These are phyloP conservation scores for Crenuchus spilurus DNA, from an alignment of 2,797 vertebrate genomes.

Conservation along the genomic window DNA sequence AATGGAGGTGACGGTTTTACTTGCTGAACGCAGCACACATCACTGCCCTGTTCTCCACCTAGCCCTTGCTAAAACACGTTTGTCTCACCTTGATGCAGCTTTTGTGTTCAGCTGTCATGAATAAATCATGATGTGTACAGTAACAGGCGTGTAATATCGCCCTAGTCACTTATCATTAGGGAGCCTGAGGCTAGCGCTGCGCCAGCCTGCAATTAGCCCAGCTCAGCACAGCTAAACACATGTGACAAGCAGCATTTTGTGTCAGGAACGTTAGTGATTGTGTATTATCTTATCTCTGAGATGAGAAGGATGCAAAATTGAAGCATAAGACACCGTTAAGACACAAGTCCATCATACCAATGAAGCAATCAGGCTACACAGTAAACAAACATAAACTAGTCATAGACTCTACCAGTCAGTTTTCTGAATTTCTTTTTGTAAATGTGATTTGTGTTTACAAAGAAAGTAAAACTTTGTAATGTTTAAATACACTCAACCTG, in stretches of 20 bases:
- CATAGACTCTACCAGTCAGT: no score
- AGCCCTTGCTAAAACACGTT: slow-evolving; percentile 11
- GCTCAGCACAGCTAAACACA: slow-evolving; percentile 59
- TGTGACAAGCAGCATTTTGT: slow-evolving; percentile 54
- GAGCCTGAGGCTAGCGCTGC: slow-evolving; percentile 64
- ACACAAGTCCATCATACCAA: slow-evolving; percentile 28
- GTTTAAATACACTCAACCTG: no score
- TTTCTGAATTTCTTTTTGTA: no score
- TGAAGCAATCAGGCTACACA: neutral
- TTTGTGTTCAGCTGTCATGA: slow-evolving; percentile 67
- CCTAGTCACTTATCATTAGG: slow-evolving; percentile 73
- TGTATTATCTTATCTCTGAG: slow-evolving; percentile 32
- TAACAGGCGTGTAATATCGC: slow-evolving; percentile 64
- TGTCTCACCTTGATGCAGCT: slow-evolving; percentile 63
- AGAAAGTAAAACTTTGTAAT: no score
- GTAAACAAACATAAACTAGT: slow-evolving; percentile 9
- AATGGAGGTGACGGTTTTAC: neutral
- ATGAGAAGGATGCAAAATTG: slow-evolving; percentile 19
- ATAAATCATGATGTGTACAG: slow-evolving; percentile 68
- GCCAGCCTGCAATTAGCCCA: slow-evolving; percentile 70
- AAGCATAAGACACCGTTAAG: slow-evolving; percentile 24
- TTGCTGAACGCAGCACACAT: neutral
- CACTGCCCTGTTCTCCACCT: neutral
- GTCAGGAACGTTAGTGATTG: neutral
- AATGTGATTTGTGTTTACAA: no score